Percentiles rank a stretch among this genome's conserved stretches.
phyloP scores from a whole-genome alignment of 2,888 invertebrate genomes.

The Epinotia bilunana region DNA sequence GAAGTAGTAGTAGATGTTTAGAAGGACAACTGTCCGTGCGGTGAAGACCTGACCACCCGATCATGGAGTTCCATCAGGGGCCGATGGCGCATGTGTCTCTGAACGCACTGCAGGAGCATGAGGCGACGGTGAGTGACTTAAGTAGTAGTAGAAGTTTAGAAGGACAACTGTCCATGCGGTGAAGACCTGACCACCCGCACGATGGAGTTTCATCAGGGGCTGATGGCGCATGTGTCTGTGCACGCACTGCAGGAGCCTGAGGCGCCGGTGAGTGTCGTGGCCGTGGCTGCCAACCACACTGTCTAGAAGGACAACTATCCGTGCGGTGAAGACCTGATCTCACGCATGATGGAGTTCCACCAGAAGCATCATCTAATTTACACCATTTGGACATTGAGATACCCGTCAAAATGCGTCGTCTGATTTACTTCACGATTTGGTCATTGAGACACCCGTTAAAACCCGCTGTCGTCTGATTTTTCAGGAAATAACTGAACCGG shows the following conservation, averaged over 20 bases:
- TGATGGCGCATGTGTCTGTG: no score
- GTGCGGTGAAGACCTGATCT: constrained; percentile 94
- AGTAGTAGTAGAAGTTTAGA: no score
- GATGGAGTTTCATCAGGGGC: constrained; percentile 90
- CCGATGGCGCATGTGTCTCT: constrained; percentile 93
- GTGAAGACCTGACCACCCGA: constrained; percentile 93
- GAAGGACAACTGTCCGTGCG: constrained; percentile 94
- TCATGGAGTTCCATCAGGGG: constrained; percentile 92
- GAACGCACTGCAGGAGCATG: constrained; percentile 91
- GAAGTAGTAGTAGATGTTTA: no score
- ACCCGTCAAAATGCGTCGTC: no score
- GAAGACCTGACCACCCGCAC: constrained; percentile 94
- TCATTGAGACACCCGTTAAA: no score
- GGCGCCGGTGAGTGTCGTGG: constrained; percentile 74
- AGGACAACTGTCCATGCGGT: constrained; percentile 95
- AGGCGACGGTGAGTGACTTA: no score
- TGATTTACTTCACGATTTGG: no score
- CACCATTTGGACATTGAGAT: no score
- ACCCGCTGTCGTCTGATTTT: no score
- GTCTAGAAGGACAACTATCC: constrained; percentile 92
- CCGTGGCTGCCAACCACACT: no score
- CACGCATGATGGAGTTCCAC: constrained; percentile 92
- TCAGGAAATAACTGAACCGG: constrained; percentile 82
- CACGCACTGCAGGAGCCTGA: no score
- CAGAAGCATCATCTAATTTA: constrained; percentile 55